Evolutionary conservation across 2,888 invertebrate species (phyloP), one percentile per base, ranked within the genome.

Genomic region (Agonopterix arenella): DNA sequence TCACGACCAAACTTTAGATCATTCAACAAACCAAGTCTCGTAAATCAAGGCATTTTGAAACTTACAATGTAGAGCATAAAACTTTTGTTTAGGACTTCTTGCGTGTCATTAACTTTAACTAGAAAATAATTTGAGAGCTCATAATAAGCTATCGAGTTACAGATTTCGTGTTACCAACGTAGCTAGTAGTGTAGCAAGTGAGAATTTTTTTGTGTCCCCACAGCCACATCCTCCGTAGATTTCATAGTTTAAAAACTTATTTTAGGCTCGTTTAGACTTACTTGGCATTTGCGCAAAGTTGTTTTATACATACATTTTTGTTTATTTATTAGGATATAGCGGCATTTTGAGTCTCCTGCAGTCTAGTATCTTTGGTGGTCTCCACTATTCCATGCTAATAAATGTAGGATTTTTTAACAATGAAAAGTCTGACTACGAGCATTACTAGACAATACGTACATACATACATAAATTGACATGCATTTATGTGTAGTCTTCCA

Each of bases 231-330:
- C 52, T 42, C 42, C 47, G 46, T 52, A 54, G 45, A 52, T 56
- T 57, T 54, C 49, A 47, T 52, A 52, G 44, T 57, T 53, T 52
- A 44, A 36, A 45, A 52, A 55, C 50, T 53, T 52, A 47, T 46
- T 44, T 44, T 38, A 45, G 49, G 36, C 16, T 44, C 53, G 52
- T 54, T 58, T 36, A 47, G 11, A 58, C 54, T 44, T 53, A 44
- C 37, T 37, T 7, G 36, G 9, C 13, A 46, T 11, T 36, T 36
- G 42, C 13, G 13, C 1, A 2, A 13, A 13, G 13, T 5, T 28
- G 28, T 28, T 28, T 5, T 7, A 28, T 28, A 5, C 28, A 28
- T 1, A 28, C 5, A 28, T 28, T 28, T 28, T 5, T 28, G 5
- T 28, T 28, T 28, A 28, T 28, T 28, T 7, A 28, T 28, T 4